Base-by-base conservation (phyloP, 2,797 vertebrate species). In the Epinephelus malabaricus region DNA sequence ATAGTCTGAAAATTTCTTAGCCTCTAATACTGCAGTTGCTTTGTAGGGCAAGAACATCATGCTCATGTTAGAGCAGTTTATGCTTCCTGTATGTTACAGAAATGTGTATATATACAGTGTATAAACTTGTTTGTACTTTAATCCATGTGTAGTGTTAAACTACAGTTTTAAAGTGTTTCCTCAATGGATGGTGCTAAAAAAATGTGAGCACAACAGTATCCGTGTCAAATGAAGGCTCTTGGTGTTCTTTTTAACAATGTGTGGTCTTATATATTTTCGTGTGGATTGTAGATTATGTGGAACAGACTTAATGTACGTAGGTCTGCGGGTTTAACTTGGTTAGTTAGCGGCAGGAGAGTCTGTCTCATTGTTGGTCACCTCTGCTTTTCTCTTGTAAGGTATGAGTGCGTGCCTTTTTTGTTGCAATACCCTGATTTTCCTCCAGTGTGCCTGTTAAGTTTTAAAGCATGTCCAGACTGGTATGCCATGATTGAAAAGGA, bases 401-500 rank as follows among this genome's bases (percentile, higher is more conserved):
- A 60, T 69, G 21, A 13, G 2, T 72, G 56, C 10, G 15, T 58
- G 30, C 18, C 46, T 51, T 15, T 62, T 64, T n/a, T 51, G 13
- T 70, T 46, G 15, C 34, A 10, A 10, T 27, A 6, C 7, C 15
- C 3, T 25, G 13, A 8, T 78, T 69, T 78, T 27, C 46, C 71
- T 49, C 2, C 30, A 12, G 1, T 71, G n/a, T 61, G 11, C 30
- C 30, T 55, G 38, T 65, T 54, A 2, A 19, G 69, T 63, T 51
- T 53, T 47, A 25, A n/a, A 67, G 66, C 58, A 49, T 65, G 61
- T 87, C 56, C 50, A 45, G 18, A 81, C 71, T 55, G 46, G 43
- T 55, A 13, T 76, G 17, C 46, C 7, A 2, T 66, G 64, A 85
- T 66, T 72, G 53, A 71, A 81, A 38, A 27, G 25, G 50, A 69